Evolutionary conservation across 2,888 invertebrate genomes (phyloP).

Genomic region (Dyspetes luteomarginatus): DNA sequence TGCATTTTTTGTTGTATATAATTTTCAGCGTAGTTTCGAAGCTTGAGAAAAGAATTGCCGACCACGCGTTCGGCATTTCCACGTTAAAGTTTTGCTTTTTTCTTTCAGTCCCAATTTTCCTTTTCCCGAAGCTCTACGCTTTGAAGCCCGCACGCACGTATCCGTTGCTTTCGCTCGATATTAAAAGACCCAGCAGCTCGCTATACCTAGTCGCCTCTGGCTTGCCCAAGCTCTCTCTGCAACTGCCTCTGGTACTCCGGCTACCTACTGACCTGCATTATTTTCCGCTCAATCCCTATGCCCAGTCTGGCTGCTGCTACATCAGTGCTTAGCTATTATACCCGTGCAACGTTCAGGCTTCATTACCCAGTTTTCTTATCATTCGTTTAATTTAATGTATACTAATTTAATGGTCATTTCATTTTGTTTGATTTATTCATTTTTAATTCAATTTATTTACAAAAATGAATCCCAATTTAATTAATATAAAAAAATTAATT

Average conservation of each 20-base stretch:
- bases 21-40: constrained; percentile 25
- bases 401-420: too few species aligned
- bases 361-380: neutral
- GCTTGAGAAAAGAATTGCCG: constrained; percentile 26
- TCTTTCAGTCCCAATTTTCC: neutral
- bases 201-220: constrained; percentile 18
- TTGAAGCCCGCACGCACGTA: constrained; percentile 54
- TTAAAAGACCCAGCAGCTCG: constrained; percentile 51
- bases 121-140: constrained; percentile 20
- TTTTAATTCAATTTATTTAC: too few species aligned
- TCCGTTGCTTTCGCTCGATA: constrained; percentile 59
- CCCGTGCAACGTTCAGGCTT: neutral
- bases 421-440: too few species aligned
- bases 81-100: constrained; percentile 24
- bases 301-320: neutral
- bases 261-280: constrained; percentile 68
- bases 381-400: neutral
- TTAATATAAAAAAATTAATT: too few species aligned
- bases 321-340: constrained; percentile 6
- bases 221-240: constrained; percentile 41
- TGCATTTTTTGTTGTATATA: constrained; percentile 36
- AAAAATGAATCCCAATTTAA: too few species aligned
- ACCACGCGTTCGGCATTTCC: constrained; percentile 40
- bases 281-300: constrained; percentile 56
- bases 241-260: neutral